A percentile compares a stretch with the other conserved stretches of the same genome.
These are phyloP conservation scores for Agrilus cyanescens DNA, from an alignment of 2,888 invertebrate species.

Conservation along the genomic window DNA sequence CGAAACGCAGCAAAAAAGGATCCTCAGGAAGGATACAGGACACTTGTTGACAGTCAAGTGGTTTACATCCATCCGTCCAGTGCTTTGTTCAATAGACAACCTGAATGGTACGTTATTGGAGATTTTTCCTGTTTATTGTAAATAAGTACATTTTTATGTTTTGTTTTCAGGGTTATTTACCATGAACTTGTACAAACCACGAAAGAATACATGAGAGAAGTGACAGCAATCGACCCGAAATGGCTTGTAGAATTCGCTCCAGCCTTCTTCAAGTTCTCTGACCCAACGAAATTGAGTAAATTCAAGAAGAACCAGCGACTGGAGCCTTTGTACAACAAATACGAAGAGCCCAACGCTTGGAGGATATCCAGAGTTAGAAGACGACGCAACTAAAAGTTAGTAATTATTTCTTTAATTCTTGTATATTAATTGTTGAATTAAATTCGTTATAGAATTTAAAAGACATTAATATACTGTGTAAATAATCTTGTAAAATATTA, in stretches of 20 bases:
- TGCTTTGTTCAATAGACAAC: slow-evolving; percentile 94
- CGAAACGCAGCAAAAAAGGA: slow-evolving; percentile 98
- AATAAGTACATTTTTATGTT: slow-evolving; percentile 2
- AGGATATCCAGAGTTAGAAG: slow-evolving; percentile 87
- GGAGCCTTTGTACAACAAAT: slow-evolving; percentile 97
- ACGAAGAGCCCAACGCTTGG: slow-evolving; percentile 99
- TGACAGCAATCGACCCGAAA: slow-evolving; percentile 91
- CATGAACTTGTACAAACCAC: slow-evolving; percentile 98
- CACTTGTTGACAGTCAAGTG: slow-evolving; percentile 93
- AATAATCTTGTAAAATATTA: too few species aligned
- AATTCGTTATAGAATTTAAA: too few species aligned
- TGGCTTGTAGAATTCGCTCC: slow-evolving; percentile 99
- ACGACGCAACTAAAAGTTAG: slow-evolving; percentile 69
- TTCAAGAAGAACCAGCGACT: slow-evolving; percentile 98
- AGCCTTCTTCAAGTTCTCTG: slow-evolving; percentile 97
- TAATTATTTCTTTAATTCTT: neutral
- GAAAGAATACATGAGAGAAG: slow-evolving; percentile 98
- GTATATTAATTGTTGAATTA: too few species aligned
- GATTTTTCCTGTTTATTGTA: neutral
- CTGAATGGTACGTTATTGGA: slow-evolving; percentile 67
- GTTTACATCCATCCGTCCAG: slow-evolving; percentile 99
- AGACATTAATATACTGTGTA: too few species aligned
- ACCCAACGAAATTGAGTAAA: slow-evolving; percentile 95
- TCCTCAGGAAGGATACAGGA: slow-evolving; percentile 96
- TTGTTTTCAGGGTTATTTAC: slow-evolving; percentile 74